Percentiles rank a stretch among this genome's conserved stretches.
Evolutionary conservation across 37 sponge, comb jelly and placozoan genomes (phyloP).

Genomic region (Haliclona indistincta): DNA sequence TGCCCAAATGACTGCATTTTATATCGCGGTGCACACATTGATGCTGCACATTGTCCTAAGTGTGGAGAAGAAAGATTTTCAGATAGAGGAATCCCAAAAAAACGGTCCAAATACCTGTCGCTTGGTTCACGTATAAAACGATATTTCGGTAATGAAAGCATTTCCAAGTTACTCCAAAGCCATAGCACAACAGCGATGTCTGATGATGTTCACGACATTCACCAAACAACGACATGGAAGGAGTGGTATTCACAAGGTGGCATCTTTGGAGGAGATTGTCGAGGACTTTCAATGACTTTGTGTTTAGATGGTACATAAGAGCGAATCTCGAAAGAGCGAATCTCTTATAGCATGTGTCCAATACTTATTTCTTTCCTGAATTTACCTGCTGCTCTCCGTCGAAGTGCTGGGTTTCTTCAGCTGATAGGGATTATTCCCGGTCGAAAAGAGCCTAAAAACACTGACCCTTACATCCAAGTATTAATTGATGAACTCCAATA

Average conservation of each 20-base stretch:
- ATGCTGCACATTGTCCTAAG: not conserved
- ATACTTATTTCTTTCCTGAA: constrained; percentile 22
- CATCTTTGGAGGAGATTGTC: not conserved
- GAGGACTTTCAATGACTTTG: not conserved
- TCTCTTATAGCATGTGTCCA: constrained; percentile 33
- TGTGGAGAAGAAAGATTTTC: not conserved
- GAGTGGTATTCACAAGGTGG: too few relatives aligned
- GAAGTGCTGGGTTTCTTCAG: not conserved
- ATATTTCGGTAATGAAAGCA: not conserved
- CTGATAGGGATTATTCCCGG: constrained; percentile 40
- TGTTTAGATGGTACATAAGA: constrained; percentile 41
- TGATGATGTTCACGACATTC: not conserved
- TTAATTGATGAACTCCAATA: constrained; percentile 27
- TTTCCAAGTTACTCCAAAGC: not conserved
- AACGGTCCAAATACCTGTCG: not conserved
- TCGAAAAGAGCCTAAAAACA: too few relatives aligned
- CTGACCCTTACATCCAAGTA: constrained; percentile 20
- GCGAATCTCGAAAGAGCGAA: constrained; percentile 8
- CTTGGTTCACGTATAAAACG: not conserved
- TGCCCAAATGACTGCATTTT: constrained; percentile 30
- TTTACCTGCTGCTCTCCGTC: constrained; percentile 7
- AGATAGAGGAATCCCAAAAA: not conserved
- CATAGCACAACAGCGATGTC: not conserved
- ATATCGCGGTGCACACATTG: not conserved
- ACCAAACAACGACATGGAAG: not conserved